These are phyloP conservation scores for Colletes collaris DNA, from an alignment of 2,888 invertebrate species.

Conservation along the genomic window DNA sequence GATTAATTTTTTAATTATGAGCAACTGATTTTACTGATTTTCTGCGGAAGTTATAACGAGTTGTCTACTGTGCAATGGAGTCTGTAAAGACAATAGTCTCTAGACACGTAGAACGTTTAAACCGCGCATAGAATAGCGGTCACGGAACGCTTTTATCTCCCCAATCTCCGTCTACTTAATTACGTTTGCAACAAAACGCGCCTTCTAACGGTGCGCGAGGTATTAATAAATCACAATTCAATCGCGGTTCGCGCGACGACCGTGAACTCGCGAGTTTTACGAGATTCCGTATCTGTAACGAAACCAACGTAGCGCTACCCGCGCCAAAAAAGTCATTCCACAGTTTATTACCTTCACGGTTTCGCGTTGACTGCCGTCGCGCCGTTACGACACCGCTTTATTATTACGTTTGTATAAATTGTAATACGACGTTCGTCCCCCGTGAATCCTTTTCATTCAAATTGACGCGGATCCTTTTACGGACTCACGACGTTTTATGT, in stretches of 20 bases:
- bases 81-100: too few relatives aligned
- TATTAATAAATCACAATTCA: conserved; percentile 25
- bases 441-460: conserved; percentile 61
- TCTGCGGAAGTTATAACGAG: too few relatives aligned
- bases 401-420: conserved; percentile 30
- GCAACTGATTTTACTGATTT: too few relatives aligned
- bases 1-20: too few relatives aligned
- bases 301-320: not conserved
- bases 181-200: not conserved
- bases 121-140: not conserved
- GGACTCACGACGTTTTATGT: conserved; percentile 61
- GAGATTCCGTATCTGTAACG: conserved; percentile 20
- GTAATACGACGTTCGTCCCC: conserved; percentile 17
- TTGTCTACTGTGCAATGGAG: too few relatives aligned
- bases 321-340: too few relatives aligned
- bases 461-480: conserved; percentile 71
- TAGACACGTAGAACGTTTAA: too few relatives aligned
- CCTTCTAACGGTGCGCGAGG: not conserved
- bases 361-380: too few relatives aligned
- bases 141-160: not conserved
- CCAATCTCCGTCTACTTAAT: not conserved
- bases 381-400: conserved; percentile 32
- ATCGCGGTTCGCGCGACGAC: conserved; percentile 15
- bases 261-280: conserved; percentile 19
- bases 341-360: not conserved